Percentiles rank a stretch among this genome's conserved stretches.
These are phyloP conservation scores for Eulemur albifrons DNA, from an alignment of 2,797 vertebrate species.

Conservation along the genomic window DNA sequence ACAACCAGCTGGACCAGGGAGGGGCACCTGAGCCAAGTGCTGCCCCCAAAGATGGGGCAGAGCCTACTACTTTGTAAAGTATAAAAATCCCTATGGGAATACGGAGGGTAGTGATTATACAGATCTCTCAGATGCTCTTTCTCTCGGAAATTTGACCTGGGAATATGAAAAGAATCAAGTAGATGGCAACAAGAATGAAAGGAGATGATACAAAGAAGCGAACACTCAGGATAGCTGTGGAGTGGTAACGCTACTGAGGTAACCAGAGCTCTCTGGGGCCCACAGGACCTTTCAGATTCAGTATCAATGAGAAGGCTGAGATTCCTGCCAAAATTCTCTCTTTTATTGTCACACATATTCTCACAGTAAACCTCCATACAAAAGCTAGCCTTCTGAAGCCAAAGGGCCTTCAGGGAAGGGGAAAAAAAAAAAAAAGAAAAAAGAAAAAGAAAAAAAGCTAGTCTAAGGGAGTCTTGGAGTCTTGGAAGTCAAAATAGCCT, in stretches of 20 bases:
- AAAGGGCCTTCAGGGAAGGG: background rate
- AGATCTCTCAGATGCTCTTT: background rate
- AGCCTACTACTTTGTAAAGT: background rate
- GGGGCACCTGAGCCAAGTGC: background rate
- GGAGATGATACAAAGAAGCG: background rate
- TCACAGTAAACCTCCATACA: background rate
- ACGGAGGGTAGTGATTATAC: background rate
- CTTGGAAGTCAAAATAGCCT: background rate
- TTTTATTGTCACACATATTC: background rate
- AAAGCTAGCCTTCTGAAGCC: background rate
- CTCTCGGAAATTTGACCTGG: background rate
- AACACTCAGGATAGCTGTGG: background rate
- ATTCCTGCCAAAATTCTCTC: background rate
- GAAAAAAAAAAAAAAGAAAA: fast-evolving
- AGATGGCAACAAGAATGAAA: background rate
- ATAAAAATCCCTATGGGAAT: background rate
- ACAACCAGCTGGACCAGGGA: no score
- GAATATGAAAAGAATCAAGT: background rate
- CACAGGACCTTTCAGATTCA: background rate
- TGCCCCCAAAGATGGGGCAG: background rate
- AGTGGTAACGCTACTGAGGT: background rate
- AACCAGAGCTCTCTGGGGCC: background rate
- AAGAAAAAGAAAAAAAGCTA: background rate
- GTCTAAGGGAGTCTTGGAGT: background rate
- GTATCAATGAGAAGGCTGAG: background rate